Percentiles rank a stretch among this genome's conserved stretches.
Evolutionary conservation across 2,888 invertebrate genomes (phyloP).

Genomic region (Nephrotoma guestfalica): DNA sequence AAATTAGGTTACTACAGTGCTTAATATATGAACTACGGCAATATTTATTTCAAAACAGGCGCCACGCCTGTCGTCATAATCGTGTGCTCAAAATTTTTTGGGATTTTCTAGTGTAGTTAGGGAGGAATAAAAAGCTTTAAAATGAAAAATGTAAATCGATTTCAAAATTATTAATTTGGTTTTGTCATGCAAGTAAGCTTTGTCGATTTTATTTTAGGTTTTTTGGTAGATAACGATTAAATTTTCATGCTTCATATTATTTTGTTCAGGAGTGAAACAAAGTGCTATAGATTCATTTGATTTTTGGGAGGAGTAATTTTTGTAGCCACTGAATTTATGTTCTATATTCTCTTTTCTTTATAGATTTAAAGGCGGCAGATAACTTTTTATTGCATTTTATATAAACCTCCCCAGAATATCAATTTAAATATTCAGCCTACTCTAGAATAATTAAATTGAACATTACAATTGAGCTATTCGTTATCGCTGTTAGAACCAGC

Average conservation of each 20-base stretch:
- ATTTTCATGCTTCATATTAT: not conserved
- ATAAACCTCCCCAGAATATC: too few relatives aligned
- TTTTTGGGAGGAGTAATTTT: not conserved
- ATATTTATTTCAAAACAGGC: not conserved
- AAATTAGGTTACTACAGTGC: not conserved
- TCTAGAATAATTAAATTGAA: too few relatives aligned
- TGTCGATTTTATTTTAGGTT: not conserved
- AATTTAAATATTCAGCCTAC: too few relatives aligned
- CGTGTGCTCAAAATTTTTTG: not conserved
- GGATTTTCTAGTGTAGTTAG: not conserved
- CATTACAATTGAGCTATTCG: too few relatives aligned
- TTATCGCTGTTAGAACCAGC: too few relatives aligned
- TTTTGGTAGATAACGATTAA: not conserved
- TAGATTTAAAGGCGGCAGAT: too few relatives aligned
- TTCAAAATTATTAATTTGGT: not conserved
- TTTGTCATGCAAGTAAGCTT: not conserved
- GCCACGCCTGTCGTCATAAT: not conserved
- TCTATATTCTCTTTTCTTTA: too few relatives aligned
- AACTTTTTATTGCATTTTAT: too few relatives aligned
- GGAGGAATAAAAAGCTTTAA: not conserved
- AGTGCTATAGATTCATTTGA: not conserved
- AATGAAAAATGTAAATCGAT: not conserved
- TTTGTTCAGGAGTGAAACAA: not conserved
- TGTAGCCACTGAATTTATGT: too few relatives aligned
- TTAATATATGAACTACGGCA: not conserved